Evolutionary conservation across 2,113 vertebrate genomes (phyloP).

Genomic region (Rousettus leschenaultii): DNA sequence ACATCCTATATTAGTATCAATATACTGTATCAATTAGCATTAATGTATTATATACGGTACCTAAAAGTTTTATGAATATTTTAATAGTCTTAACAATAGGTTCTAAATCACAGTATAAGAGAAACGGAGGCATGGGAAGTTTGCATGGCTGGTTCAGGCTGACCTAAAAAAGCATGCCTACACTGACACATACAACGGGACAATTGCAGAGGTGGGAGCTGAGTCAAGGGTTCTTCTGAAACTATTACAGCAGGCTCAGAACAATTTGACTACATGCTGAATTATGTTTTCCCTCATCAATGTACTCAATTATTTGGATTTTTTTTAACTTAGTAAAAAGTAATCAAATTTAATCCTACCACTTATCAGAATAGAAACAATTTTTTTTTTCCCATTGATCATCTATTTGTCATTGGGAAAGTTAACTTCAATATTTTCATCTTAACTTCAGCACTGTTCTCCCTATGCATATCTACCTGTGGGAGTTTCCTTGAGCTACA

Average conservation of each 20-base stretch:
- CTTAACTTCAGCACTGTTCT: background rate
- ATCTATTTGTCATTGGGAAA: background rate
- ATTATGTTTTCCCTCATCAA: background rate
- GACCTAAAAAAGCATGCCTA: background rate
- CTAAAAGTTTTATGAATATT: background rate
- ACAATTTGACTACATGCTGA: background rate
- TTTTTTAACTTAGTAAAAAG: background rate
- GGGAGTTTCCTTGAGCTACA: background rate
- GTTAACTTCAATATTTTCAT: background rate
- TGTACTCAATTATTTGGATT: background rate
- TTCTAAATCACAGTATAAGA: background rate
- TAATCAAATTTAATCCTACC: background rate
- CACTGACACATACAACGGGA: accelerated
- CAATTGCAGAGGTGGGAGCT: background rate
- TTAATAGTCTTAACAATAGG: background rate
- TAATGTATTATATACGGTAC: background rate
- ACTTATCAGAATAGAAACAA: background rate
- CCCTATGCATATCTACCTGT: background rate
- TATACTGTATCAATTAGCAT: background rate
- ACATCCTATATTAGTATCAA: background rate
- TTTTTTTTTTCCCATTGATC: background rate
- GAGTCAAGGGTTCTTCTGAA: background rate
- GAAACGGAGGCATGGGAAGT: background rate
- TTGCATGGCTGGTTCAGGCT: background rate
- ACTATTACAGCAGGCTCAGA: background rate